Evolutionary conservation across 23 tunicate species (phyloP).

Genomic region (Diplosoma virens): DNA sequence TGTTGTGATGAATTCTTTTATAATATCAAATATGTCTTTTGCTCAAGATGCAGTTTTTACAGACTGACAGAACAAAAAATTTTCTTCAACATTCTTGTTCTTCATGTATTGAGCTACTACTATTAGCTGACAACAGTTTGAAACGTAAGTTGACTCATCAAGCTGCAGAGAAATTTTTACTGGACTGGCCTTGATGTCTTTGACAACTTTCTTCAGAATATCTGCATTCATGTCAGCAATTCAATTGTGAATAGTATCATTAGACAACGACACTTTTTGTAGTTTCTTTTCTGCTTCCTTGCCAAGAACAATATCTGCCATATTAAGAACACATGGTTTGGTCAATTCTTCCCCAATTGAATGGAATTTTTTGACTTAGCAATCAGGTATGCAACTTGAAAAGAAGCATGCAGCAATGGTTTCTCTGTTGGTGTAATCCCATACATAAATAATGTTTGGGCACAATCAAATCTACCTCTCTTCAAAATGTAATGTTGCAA

Average conservation of each 20-base stretch:
- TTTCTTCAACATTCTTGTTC: conserved; percentile 7
- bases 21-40: conserved; percentile 1
- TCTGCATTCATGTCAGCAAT: neutral
- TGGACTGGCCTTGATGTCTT: neutral
- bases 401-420: no score
- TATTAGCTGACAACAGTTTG: conserved; percentile 20
- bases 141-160: conserved; percentile 11
- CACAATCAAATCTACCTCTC: no score
- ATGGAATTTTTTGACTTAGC: conserved; percentile 4
- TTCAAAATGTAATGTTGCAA: no score
- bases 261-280: conserved; percentile 21
- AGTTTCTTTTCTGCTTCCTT: conserved; percentile 20
- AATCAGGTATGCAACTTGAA: conserved; percentile 16
- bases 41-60: neutral
- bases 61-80: conserved; percentile 22
- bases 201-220: neutral
- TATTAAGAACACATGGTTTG: conserved; percentile 10
- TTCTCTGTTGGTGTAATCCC: no score
- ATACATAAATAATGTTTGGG: no score
- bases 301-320: conserved; percentile 26
- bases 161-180: neutral
- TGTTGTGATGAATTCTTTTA: conserved; percentile 4
- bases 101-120: conserved; percentile 9
- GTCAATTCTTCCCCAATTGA: conserved; percentile 6
- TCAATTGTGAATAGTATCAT: neutral